Base-by-base conservation (phyloP, 2,113 vertebrate species). In the Trematomus loennbergii region DNA sequence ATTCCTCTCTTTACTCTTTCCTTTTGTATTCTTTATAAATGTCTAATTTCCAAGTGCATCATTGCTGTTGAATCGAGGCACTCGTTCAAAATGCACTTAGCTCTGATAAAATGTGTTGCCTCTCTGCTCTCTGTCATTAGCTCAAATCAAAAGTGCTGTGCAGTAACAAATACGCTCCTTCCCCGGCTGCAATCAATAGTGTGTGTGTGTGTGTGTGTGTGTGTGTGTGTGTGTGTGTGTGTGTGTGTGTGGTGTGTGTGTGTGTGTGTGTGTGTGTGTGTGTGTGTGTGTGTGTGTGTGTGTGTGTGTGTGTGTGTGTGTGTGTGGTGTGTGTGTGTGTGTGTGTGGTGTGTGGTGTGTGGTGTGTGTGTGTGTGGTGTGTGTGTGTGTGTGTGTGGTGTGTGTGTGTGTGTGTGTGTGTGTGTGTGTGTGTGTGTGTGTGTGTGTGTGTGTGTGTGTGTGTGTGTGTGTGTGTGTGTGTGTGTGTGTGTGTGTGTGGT, bases 121-220 rank as follows among this genome's bases (percentile, higher is more conserved):
- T 83, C 54, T 36, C 69, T 9, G 15, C 72, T 71, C 64, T 73
- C 73, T 71, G 63, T 81, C 79, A 86, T 82, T 84, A 79, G 68
- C 63, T 81, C 45, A 76, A 55, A 82, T 86, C 60, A 75, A 85
- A 84, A 64, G 67, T 75, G 69, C 74, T 67, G 46, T 58, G 77
- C 74, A 36, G 57, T 74, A 75, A 74, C 63, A 80, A 76, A 84
- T 12, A 10, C 16, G 18, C 54, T 55, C 9, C 50, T 70, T 57
- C 71, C n/a, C 46, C 29, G 66, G 59, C 75, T 79, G 63, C 66
- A 57, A 88, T 90, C 81, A 62, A 90, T 89, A 82, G 60, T 25
- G 25, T 29, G 25, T 29, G 25, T 29, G 25, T 29, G 25, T 29
- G 25, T 29, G 25, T 29, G 25, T 29, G 25, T 29, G 25, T 29